phyloP scores from a whole-genome alignment of 2,888 invertebrate genomes.

The Geophilus truncorum region DNA sequence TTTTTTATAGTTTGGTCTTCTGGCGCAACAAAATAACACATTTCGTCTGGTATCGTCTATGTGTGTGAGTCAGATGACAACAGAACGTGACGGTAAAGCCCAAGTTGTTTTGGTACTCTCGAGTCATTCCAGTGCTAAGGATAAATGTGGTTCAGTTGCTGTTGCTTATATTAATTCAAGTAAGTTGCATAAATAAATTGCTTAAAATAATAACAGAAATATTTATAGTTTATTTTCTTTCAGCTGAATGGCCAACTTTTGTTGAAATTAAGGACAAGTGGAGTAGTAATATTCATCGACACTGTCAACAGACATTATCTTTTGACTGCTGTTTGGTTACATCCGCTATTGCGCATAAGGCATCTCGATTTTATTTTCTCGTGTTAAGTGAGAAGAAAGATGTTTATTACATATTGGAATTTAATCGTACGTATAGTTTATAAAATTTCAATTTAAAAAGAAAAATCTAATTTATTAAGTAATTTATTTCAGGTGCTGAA shows the following conservation, averaged over 20 bases:
- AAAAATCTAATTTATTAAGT: no score
- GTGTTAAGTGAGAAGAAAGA: not conserved
- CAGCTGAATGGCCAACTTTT: not conserved
- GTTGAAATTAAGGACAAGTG: not conserved
- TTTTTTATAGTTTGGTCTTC: not conserved
- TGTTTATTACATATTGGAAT: not conserved
- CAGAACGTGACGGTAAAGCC: not conserved
- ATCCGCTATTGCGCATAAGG: not conserved
- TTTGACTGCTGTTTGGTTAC: not conserved
- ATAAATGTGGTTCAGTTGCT: conserved; percentile 1
- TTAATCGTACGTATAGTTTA: not conserved
- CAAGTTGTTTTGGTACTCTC: not conserved
- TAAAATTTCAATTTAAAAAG: no score
- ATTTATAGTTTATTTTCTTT: not conserved
- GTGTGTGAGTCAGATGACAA: not conserved
- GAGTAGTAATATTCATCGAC: not conserved
- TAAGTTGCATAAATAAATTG: not conserved
- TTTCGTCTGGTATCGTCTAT: not conserved
- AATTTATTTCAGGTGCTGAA: not conserved
- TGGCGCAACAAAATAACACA: not conserved
- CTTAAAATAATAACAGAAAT: not conserved
- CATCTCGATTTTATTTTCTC: not conserved
- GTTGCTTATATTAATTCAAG: not conserved
- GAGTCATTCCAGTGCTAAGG: not conserved
- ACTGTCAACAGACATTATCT: not conserved